These are phyloP conservation scores for Cyanoderma ruficeps DNA, from an alignment of 2,113 vertebrate genomes.

Conservation along the genomic window DNA sequence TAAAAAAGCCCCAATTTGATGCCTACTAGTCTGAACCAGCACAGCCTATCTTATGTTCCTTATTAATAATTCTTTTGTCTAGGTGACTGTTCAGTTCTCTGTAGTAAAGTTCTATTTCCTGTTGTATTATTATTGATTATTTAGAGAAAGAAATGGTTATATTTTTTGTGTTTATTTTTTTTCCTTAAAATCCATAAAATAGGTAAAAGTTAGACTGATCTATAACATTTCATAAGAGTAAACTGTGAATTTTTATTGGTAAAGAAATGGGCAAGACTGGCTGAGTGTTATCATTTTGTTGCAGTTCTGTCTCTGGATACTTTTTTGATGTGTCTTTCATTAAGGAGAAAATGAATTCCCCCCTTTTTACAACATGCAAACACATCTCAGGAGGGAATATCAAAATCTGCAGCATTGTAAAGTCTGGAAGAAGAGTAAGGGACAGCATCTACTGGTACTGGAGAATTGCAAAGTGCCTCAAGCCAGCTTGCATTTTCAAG, in stretches of 20 bases:
- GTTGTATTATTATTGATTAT: neutral
- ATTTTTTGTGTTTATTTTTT: neutral
- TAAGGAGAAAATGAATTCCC: neutral
- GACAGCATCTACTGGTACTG: neutral
- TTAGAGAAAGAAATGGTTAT: neutral
- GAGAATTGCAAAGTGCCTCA: neutral
- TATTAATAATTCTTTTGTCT: neutral
- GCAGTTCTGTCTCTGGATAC: neutral
- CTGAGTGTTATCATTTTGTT: neutral
- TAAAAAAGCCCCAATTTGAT: neutral
- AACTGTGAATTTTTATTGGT: neutral
- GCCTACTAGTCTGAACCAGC: neutral
- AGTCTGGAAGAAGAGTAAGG: neutral
- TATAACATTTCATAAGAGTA: neutral
- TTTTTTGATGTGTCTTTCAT: neutral
- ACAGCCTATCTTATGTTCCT: neutral
- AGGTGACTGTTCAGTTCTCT: neutral
- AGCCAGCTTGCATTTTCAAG: neutral
- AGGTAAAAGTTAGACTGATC: neutral
- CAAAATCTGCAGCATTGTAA: neutral
- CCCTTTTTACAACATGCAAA: neutral
- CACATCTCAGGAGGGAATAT: neutral
- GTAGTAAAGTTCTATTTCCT: neutral
- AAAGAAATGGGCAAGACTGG: neutral
- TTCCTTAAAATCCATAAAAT: neutral